Conservation (phyloP, 2,113 vertebrate genomes). For the Globicephala melas region DNA sequence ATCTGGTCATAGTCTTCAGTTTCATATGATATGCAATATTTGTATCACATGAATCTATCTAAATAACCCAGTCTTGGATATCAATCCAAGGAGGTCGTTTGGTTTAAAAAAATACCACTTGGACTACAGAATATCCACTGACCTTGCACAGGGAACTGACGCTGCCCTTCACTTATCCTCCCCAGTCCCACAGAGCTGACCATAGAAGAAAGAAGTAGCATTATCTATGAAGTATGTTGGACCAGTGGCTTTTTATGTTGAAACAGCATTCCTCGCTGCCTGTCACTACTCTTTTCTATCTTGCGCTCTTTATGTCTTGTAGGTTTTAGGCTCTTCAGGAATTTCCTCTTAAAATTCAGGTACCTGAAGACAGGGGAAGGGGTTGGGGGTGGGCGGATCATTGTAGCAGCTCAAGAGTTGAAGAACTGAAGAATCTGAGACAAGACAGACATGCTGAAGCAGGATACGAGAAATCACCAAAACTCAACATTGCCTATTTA, state of each 20-base stretch:
- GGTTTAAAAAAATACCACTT: slow-evolving; percentile 29
- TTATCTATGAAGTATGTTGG: background rate
- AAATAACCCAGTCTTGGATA: slow-evolving; percentile 29
- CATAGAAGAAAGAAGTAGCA: background rate
- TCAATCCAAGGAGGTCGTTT: slow-evolving; percentile 1
- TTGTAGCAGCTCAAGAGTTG: background rate
- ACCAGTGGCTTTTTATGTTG: background rate
- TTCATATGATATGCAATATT: slow-evolving; percentile 27
- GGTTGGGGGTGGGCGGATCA: background rate
- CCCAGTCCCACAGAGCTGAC: background rate
- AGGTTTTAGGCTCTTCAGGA: background rate
- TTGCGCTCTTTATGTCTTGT: background rate
- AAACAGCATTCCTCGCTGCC: background rate
- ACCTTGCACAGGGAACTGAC: background rate
- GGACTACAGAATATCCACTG: background rate
- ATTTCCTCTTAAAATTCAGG: background rate
- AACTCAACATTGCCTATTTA: background rate
- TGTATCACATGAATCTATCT: background rate
- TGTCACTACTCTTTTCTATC: background rate
- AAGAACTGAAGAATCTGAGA: background rate
- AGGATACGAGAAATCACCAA: background rate
- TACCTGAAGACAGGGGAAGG: background rate
- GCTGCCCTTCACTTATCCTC: background rate
- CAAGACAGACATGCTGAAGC: background rate
- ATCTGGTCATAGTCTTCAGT: slow-evolving; percentile 24